Conservation (phyloP, 2,888 invertebrate genomes). For the Andrena praecox region DNA sequence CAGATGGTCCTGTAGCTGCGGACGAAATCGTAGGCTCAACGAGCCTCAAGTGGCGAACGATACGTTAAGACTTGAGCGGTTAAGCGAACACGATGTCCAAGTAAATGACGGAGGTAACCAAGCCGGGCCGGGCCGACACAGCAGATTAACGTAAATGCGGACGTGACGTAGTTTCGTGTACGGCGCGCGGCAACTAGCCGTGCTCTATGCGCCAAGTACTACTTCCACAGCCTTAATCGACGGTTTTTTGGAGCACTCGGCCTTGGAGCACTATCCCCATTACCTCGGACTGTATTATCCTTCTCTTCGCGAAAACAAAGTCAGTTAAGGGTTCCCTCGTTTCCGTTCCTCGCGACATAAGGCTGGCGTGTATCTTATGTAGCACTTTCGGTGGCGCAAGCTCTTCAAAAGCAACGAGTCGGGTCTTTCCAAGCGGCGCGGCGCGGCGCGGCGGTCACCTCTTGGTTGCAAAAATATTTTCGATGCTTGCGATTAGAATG, state of each 20-base stretch:
- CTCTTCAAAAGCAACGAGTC: too few relatives aligned
- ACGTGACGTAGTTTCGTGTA: slow-evolving; percentile 79
- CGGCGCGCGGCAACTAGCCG: slow-evolving; percentile 52
- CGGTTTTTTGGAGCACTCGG: slow-evolving; percentile 27
- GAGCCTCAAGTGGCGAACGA: neutral
- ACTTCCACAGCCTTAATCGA: slow-evolving; percentile 42
- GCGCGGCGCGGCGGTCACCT: too few relatives aligned
- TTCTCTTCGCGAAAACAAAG: neutral
- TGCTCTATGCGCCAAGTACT: slow-evolving; percentile 49
- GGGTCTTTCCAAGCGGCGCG: too few relatives aligned
- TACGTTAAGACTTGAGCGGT: slow-evolving; percentile 5
- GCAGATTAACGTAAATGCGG: slow-evolving; percentile 83
- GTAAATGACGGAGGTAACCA: slow-evolving; percentile 70
- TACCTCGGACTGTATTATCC: neutral
- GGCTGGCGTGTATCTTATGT: too few relatives aligned
- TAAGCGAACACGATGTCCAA: slow-evolving; percentile 44
- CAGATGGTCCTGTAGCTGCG: too few relatives aligned
- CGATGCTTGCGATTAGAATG: too few relatives aligned
- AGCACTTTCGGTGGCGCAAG: too few relatives aligned
- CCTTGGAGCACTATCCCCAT: neutral
- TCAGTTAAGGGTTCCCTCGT: neutral
- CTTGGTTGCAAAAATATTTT: too few relatives aligned
- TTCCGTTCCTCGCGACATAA: too few relatives aligned
- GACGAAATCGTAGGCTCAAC: too few relatives aligned
- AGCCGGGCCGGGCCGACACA: slow-evolving; percentile 48